Evolutionary conservation across 2,888 invertebrate species (phyloP), one percentile per base, ranked within the genome.

Genomic region (Apantesis nais): DNA sequence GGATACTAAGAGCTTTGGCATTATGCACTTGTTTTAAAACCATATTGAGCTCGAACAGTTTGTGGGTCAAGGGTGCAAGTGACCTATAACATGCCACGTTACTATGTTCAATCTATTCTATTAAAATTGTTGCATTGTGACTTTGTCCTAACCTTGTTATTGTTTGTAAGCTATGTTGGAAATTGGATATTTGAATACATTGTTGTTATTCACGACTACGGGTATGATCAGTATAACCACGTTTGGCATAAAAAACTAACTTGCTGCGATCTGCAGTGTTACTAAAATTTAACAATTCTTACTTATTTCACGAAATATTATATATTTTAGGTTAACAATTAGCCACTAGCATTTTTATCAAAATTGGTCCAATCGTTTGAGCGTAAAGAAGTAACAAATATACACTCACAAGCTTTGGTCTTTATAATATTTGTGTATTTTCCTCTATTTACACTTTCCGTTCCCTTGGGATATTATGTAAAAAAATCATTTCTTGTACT

Each of bases 1-100:
- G 75, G 77, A 77, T 63, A 74, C 76, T 65, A 63, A 74, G 66
- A 66, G 55, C 58, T 62, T 72, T 39, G 60, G 61, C 72, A 63
- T 69, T 73, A 73, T 67, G 52, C 63, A 73, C 64, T 73, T 52
- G 63, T 70, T 58, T 67, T 67, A 65, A 64, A 61, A 73, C 58
- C 63, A 70, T 70, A 66, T 68, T 62, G 48, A 37, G 52, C 44
- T 25, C 41, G 25, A 68, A 66, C 52, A 29, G 63, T 63, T 63
- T 67, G 14, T 72, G 29, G 72, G 72, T 73, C 72, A 73, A 73
- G 67, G 69, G 41, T 66, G 66, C 60, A 52, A 66, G 60, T 63
- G 72, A 72, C 69, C 69, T 72, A 60, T 63, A 62, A 70, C 19
- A 48, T 44, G 58, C 52, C 61, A 37, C 29, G 60, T 25, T 41